Conservation (phyloP, 1,140 invertebrate species). For the Pachyrhynchus sulphureomaculatus region DNA sequence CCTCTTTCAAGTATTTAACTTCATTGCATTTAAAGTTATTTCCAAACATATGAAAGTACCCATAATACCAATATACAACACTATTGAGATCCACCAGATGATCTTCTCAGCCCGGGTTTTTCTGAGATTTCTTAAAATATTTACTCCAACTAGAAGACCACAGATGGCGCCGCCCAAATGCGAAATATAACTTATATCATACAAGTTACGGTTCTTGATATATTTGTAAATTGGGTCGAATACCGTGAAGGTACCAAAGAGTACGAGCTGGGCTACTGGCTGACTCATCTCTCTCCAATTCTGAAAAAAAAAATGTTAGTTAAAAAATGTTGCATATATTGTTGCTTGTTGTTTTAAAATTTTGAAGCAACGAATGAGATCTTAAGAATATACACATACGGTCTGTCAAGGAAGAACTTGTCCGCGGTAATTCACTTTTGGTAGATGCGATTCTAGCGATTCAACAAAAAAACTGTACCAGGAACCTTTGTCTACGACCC, state of each 20-base stretch:
- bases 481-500: too few species aligned
- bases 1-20: too few species aligned
- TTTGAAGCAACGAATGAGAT: too few species aligned
- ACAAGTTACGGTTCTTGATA: constrained; percentile 58
- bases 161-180: constrained; percentile 85
- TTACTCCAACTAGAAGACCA: constrained; percentile 83
- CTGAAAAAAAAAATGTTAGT: constrained; percentile 53
- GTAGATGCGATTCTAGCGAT: too few species aligned
- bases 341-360: too few species aligned
- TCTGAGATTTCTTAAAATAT: constrained; percentile 85
- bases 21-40: constrained; percentile 15
- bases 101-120: constrained; percentile 81
- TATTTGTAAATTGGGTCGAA: constrained; percentile 76
- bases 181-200: constrained; percentile 83
- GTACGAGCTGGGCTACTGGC: constrained; percentile 74
- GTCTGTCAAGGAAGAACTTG: too few species aligned
- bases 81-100: constrained; percentile 71
- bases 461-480: too few species aligned
- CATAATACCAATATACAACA: constrained; percentile 74
- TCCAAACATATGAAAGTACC: constrained; percentile 49
- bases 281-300: constrained; percentile 94
- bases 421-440: too few species aligned
- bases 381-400: too few species aligned
- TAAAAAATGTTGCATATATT: too few species aligned
- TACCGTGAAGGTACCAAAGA: constrained; percentile 68